Evolutionary conservation across 2,888 invertebrate genomes (phyloP), one percentile per base, ranked within the genome.

Genomic region (Yponomeuta cagnagella): DNA sequence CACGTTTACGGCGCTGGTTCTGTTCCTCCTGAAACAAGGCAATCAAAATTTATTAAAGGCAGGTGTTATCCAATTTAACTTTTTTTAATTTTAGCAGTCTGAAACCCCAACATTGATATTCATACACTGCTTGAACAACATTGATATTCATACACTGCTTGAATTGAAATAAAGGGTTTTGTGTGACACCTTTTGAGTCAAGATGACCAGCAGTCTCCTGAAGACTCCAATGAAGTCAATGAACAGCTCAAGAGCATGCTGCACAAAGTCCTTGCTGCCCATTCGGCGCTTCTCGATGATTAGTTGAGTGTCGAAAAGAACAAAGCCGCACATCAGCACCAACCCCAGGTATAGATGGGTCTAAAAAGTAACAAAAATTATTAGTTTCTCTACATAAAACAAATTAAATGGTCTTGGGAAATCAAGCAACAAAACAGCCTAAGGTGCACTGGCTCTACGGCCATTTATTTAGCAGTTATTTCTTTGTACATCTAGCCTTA

Each of bases 271-370:
- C 84, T 96, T 96, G 93, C 95, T 98, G 73, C 99, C 98, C 88
- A 94, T 93, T 74, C 97, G 95, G 77, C 96, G 95, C 86, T 98
- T 98, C 88, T 98, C 98, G 79, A 99, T 96, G 77, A 99, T 98
- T 76, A 97, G 92, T 90, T 99, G 99, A n/a, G 99, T 99, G 88
- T 99, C 99, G 81, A 97, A 99, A 74, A 99, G 93, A 15, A 99
- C 95, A 88, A 99, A 99, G 72, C 96, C 98, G 82, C 98, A 98
- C 96, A 99, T 98, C 67, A 98, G 93, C 76, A 95, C 93, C 70
- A 99, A 93, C 73, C 98, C 98, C 76, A 97, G 86, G 85, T 99
- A 98, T 70, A 98, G 91, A 80, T 98, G 96, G 73, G 94, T 88
- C 95, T 98, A 79, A 66, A 83, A 80, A 76, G 33, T 15, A 4